Percentiles rank a stretch among this genome's conserved stretches.
phyloP scores from a whole-genome alignment of 2,888 invertebrate genomes.

The Apodemia zela region DNA sequence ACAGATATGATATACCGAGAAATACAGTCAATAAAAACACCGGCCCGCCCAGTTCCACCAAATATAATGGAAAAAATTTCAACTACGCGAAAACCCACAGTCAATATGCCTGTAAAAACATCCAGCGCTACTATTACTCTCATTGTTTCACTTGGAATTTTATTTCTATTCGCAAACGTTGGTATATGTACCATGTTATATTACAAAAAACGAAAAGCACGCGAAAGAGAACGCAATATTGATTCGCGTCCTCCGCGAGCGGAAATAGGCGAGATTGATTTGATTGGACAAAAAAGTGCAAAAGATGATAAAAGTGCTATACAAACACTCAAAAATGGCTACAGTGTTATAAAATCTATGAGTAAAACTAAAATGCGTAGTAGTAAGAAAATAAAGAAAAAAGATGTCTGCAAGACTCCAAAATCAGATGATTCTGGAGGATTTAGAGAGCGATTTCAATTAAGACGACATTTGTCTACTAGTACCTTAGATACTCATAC shows the following conservation, averaged over 20 bases:
- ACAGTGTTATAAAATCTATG: constrained; percentile 81
- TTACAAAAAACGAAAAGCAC: constrained; percentile 82
- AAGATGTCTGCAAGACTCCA: constrained; percentile 77
- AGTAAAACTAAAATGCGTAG: constrained; percentile 73
- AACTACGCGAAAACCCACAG: constrained; percentile 48
- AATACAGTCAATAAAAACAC: constrained; percentile 64
- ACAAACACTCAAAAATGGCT: constrained; percentile 73
- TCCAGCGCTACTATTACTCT: constrained; percentile 82
- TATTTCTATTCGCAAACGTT: constrained; percentile 87
- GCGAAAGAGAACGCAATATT: constrained; percentile 68
- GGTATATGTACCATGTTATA: constrained; percentile 85
- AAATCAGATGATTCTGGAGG: constrained; percentile 79
- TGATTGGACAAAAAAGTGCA: constrained; percentile 67
- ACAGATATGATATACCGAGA: constrained; percentile 57
- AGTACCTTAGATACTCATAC: constrained; percentile 92
- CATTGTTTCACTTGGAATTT: constrained; percentile 82
- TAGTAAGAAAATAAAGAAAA: constrained; percentile 75
- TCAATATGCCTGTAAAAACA: constrained; percentile 65
- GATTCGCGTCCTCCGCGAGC: constrained; percentile 73
- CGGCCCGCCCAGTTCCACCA: constrained; percentile 50
- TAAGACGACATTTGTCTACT: constrained; percentile 86
- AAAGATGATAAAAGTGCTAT: constrained; percentile 69
- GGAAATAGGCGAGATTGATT: constrained; percentile 70
- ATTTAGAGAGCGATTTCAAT: constrained; percentile 81
- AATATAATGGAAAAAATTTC: constrained; percentile 54